Base-by-base conservation (phyloP, 2,797 vertebrate species). In the Rhinogobio ventralis region DNA sequence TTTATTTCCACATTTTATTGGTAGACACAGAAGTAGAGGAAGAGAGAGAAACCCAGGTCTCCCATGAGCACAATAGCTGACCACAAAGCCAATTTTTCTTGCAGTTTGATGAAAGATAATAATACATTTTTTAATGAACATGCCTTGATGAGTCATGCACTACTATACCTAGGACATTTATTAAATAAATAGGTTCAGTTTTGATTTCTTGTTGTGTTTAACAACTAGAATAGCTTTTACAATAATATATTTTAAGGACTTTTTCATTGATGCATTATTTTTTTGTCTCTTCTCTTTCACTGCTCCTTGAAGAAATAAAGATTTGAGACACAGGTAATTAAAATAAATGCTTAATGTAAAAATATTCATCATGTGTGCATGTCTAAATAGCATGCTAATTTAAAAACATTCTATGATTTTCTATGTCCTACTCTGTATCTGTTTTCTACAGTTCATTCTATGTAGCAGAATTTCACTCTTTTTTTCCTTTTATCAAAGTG, bases 251-350 rank as follows among this genome's bases (percentile, higher is more conserved):
- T 46, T 17, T 42, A 33, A 25, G 78, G 0, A 25, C 51, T 69
- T 19, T 17, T 23, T 28, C 39, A 51, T 42, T 36, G 45, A 83
- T 51, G 39, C 20, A 11, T 53, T 53, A 45, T 82, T 66, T 36
- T 11, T 85, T 36, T 87, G 60, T 87, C 30, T 83, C 28, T 39
- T 76, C 28, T 75, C 11, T 42, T 69, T 66, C 33, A 8, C 90
- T 92, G 92, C 94, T 94, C 93, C 93, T 89, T 95, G 95, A 96
- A 97, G 96, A 95, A 97, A 97, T 95, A 97, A 97, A 95, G 96
- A 97, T 94, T 95, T 97, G 95, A 96, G 96, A 96, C 96, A 97
- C 95, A 97, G 96, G 96, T 97, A 96, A 96, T 96, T 55, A 5
- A 66, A 53, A 36, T 69, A 13, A 28, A 73, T 68, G 23, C 10